Evolutionary conservation across 1,140 invertebrate genomes (phyloP).

Genomic region (Cotesia chilonis): DNA sequence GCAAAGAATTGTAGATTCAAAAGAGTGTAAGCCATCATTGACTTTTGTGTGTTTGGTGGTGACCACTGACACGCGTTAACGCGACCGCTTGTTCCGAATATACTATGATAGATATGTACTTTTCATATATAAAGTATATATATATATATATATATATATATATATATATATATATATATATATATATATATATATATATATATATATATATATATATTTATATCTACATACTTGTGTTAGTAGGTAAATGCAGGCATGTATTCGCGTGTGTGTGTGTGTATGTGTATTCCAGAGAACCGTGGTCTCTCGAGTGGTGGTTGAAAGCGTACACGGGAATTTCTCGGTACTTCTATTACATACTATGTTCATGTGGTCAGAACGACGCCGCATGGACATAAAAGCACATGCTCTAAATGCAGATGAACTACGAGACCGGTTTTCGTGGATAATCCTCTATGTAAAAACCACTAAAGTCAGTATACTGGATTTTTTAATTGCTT

Average conservation of each 20-base stretch:
- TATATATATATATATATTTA: slow-evolving; percentile 19
- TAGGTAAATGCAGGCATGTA: neutral
- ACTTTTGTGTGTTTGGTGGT: slow-evolving; percentile 9
- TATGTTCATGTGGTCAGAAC: too few relatives aligned
- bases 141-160: neutral
- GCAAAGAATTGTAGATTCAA: too few relatives aligned
- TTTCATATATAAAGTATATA: slow-evolving; percentile 12
- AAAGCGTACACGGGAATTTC: too few relatives aligned
- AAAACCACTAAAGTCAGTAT: slow-evolving; percentile 6
- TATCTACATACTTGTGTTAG: neutral
- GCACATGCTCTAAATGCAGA: slow-evolving; percentile 32
- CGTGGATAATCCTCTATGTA: slow-evolving; percentile 19
- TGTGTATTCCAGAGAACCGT: too few relatives aligned
- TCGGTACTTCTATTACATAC: too few relatives aligned
- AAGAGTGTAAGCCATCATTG: too few relatives aligned
- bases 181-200: slow-evolving; percentile 23
- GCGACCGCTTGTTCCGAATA: slow-evolving; percentile 31
- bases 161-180: slow-evolving; percentile 23
- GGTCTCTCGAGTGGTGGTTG: too few relatives aligned
- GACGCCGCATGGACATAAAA: neutral
- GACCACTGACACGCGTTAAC: slow-evolving; percentile 30
- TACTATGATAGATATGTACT: slow-evolving; percentile 5
- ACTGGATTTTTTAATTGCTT: neutral
- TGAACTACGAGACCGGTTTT: slow-evolving; percentile 20
- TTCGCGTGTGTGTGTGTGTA: too few relatives aligned